phyloP scores from a whole-genome alignment of 2,888 invertebrate species.

The Clistopyga incitator region DNA sequence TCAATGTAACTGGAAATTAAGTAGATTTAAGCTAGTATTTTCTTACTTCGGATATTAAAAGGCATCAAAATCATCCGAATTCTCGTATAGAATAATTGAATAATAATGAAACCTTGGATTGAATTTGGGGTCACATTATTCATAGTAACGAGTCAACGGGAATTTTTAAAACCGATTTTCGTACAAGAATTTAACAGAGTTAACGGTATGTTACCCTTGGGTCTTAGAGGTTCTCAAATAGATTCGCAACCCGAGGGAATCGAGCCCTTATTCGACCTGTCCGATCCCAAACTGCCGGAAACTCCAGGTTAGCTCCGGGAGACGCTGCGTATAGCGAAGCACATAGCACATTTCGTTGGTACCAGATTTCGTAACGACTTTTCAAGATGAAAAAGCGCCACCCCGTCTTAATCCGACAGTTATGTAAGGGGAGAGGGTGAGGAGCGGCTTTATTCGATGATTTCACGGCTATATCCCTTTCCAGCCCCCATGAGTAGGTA shows the following conservation, averaged over 20 bases:
- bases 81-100: not conserved
- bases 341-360: constrained; percentile 23
- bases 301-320: constrained; percentile 15
- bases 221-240: constrained; percentile 9
- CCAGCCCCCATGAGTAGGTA: constrained; percentile 47
- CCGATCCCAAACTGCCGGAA: constrained; percentile 46
- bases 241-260: constrained; percentile 44
- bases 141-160: not conserved
- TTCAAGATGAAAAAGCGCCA: constrained; percentile 68
- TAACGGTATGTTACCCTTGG: constrained; percentile 4
- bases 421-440: constrained; percentile 62
- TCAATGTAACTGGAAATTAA: not conserved
- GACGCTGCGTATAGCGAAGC: constrained; percentile 1
- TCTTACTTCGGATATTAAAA: not conserved
- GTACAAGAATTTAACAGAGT: not conserved
- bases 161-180: not conserved
- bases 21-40: not conserved
- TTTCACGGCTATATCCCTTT: constrained; percentile 71
- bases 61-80: not conserved
- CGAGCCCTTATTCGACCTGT: constrained; percentile 50
- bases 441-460: constrained; percentile 67
- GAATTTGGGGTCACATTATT: not conserved
- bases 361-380: constrained; percentile 72
- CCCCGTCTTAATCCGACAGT: constrained; percentile 75
- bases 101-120: not conserved